phyloP scores from a whole-genome alignment of 2,113 vertebrate species.

The Callopanchax toddi region DNA sequence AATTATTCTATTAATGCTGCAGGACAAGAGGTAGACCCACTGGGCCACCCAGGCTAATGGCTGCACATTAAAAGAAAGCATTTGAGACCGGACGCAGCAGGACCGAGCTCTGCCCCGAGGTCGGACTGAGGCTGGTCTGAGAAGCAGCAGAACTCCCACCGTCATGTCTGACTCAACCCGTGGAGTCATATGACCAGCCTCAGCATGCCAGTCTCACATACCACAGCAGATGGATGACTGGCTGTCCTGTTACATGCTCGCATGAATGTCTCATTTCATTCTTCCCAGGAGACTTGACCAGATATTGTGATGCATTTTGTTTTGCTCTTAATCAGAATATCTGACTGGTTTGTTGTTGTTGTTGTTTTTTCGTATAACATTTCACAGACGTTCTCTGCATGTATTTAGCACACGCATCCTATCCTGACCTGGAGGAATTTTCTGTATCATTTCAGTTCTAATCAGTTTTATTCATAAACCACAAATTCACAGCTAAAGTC shows the following conservation, averaged over 20 bases:
- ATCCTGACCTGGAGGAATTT: not conserved
- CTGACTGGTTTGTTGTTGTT: not conserved
- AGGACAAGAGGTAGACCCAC: constrained; percentile 25
- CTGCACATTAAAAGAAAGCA: constrained; percentile 22
- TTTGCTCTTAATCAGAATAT: not conserved
- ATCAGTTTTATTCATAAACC: not conserved
- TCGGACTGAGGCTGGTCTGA: constrained; percentile 37
- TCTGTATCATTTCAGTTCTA: not conserved
- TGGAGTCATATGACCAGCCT: constrained; percentile 53
- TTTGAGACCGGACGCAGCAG: constrained; percentile 27
- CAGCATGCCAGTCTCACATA: constrained; percentile 39
- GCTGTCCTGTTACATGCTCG: constrained; percentile 12
- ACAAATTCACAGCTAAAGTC: not conserved
- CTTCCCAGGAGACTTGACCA: constrained; percentile 7
- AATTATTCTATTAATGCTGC: constrained; percentile 54
- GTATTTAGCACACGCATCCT: too few relatives aligned
- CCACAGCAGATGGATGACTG: constrained; percentile 44
- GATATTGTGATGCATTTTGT: constrained; percentile 28
- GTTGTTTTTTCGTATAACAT: not conserved
- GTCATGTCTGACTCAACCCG: constrained; percentile 56
- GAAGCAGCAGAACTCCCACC: constrained; percentile 41
- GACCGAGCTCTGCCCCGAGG: constrained; percentile 29
- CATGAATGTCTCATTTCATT: constrained; percentile 34
- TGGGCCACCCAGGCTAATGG: constrained; percentile 31
- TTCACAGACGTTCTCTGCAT: not conserved